Base-by-base conservation (phyloP, 2,113 vertebrate species). In the Suncus etruscus region DNA sequence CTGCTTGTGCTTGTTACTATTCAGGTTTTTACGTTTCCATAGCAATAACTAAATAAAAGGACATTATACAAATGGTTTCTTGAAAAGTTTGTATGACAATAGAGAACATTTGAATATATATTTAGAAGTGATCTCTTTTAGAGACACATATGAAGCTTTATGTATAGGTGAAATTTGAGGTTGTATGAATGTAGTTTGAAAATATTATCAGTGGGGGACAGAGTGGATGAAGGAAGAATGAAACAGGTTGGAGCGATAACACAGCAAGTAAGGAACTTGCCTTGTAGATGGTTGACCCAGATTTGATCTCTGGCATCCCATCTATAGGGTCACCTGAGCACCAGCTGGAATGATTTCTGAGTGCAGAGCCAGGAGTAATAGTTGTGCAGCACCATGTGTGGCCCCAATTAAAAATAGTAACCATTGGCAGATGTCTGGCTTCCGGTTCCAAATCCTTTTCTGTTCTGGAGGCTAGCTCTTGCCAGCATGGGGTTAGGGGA, bases 11-110 rank as follows among this genome's bases (percentile, higher is more conserved):
- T 51, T 8, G 11, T 89, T 81, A 65, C 80, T 82, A 74, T 51
- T 81, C 87, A 69, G 2, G 65, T 54, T 76, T 54, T 63, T 50
- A 48, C 39, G 78, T 75, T 51, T 51, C 75, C 92, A 91, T 88
- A 84, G 32, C 31, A 84, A 87, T 82, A 68, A 86, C 68, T 77
- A 90, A 68, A 66, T 65, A 74, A 81, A 76, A 68, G 79, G 79
- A 86, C 73, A 15, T 29, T 27, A 48, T 20, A 74, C 24, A 79
- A 75, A 94, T 32, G 32, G 58, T 69, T 77, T 70, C 66, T 77
- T 32, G 2, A 20, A 47, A 85, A 51, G 25, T 24, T 31, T 80
- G 24, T 87, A 58, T 75, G 50, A 83, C 25, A 68, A 70, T 54
- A 83, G 31, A 29, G 8, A 45, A 86, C 31, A 83, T 79, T 9